Evolutionary conservation across 2,888 invertebrate species (phyloP).

Genomic region (Amblyjoppa fuscipennis): DNA sequence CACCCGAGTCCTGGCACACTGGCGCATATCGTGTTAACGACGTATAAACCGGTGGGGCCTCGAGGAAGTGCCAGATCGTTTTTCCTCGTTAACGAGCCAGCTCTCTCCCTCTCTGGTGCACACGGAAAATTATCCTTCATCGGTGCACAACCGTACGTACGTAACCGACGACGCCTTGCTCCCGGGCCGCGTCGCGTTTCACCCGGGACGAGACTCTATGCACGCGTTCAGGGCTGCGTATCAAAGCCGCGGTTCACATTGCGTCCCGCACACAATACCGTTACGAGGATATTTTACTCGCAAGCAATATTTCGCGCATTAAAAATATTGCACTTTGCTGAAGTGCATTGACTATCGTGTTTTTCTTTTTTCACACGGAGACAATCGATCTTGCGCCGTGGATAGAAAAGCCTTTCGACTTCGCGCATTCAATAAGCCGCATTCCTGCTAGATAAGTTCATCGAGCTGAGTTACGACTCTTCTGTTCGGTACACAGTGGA

Average conservation of each 20-base stretch:
- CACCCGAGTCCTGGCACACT: slow-evolving; percentile 15
- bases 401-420: background rate
- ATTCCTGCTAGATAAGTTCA: background rate
- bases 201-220: background rate
- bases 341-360: background rate
- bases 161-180: slow-evolving; percentile 4
- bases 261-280: background rate
- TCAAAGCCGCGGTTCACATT: background rate
- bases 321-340: background rate
- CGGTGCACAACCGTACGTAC: slow-evolving; percentile 41
- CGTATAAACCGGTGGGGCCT: slow-evolving; percentile 32
- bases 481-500: background rate
- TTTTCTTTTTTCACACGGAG: background rate
- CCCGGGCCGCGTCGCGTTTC: slow-evolving; percentile 34
- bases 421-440: background rate
- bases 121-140: slow-evolving; percentile 55
- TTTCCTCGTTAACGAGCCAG: slow-evolving; percentile 60
- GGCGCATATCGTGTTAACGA: slow-evolving; percentile 48
- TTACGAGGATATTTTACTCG: background rate
- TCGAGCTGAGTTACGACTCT: background rate
- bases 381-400: background rate
- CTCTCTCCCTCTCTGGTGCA: slow-evolving; percentile 46
- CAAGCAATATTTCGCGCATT: background rate
- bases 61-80: slow-evolving; percentile 53
- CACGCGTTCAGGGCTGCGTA: background rate